These are phyloP conservation scores for Borostomias antarcticus DNA, from an alignment of 2,797 vertebrate genomes.

Conservation along the genomic window DNA sequence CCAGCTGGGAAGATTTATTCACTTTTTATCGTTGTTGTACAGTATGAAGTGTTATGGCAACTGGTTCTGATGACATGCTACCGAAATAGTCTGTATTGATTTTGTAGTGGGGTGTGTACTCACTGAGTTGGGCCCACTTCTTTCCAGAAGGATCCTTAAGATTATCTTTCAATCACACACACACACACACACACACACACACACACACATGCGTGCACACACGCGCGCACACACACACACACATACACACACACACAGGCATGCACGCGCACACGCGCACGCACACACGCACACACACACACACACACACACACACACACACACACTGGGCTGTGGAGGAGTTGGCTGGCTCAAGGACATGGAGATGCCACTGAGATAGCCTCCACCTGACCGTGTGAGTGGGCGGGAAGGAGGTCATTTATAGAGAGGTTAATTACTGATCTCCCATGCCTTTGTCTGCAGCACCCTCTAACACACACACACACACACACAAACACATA, in stretches of 20 bases:
- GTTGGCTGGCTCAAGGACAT: not conserved
- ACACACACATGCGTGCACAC: not conserved
- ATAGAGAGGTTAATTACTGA: constrained; percentile 12
- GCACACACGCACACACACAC: not conserved
- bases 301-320: not conserved
- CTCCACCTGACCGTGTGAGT: not conserved
- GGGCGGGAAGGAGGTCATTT: constrained; percentile 6
- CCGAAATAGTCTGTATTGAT: not conserved
- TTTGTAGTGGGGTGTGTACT: not conserved
- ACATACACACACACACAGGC: not conserved
- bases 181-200: constrained; percentile 5
- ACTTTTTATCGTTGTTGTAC: not conserved
- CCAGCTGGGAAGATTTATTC: not conserved
- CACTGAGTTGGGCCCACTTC: constrained; percentile 5
- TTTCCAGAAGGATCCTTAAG: not conserved
- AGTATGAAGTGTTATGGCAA: not conserved
- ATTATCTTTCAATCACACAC: constrained; percentile 1
- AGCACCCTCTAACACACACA: not conserved
- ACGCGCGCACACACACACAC: not conserved
- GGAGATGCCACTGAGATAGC: constrained; percentile 1
- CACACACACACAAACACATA: too few relatives aligned
- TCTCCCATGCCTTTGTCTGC: not conserved
- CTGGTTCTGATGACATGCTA: too few relatives aligned
- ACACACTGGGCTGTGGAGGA: not conserved
- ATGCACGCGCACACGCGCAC: not conserved